These are phyloP conservation scores for Pogonocichla stellata DNA, from an alignment of 2,113 vertebrate genomes.

Conservation along the genomic window DNA sequence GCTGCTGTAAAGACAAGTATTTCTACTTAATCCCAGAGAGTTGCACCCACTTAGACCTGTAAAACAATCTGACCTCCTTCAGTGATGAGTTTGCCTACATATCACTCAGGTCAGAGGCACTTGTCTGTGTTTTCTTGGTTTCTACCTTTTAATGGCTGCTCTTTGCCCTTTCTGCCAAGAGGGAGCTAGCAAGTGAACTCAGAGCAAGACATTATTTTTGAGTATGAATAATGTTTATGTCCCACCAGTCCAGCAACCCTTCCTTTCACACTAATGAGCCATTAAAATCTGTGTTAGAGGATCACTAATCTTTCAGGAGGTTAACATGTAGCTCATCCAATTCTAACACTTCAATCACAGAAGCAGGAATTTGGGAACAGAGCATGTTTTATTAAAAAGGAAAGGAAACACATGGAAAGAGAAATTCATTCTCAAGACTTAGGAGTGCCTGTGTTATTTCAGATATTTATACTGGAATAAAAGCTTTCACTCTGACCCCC, in stretches of 20 bases:
- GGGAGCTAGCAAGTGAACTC: background rate
- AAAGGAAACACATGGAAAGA: conserved; percentile 6
- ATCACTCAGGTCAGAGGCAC: background rate
- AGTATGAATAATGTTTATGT: conserved; percentile 32
- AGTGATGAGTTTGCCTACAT: background rate
- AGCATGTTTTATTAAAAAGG: background rate
- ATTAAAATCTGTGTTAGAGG: background rate
- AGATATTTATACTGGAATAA: conserved; percentile 42
- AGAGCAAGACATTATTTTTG: background rate
- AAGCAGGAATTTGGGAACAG: background rate
- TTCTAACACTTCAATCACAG: background rate
- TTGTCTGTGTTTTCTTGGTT: background rate
- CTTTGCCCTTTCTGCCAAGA: background rate
- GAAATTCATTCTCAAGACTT: background rate
- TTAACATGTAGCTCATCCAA: background rate
- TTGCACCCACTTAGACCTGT: background rate
- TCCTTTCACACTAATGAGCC: conserved; percentile 19
- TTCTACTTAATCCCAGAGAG: background rate
- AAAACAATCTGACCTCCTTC: background rate
- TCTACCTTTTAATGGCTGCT: background rate
- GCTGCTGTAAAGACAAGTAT: background rate
- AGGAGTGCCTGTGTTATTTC: background rate
- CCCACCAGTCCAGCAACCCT: background rate
- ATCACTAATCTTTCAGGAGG: conserved; percentile 23
- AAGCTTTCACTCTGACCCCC: background rate